A percentile compares a stretch with the other conserved stretches of the same genome.
phyloP scores from a whole-genome alignment of 2,113 vertebrate species.

The Melanotaenia duboulayi region DNA sequence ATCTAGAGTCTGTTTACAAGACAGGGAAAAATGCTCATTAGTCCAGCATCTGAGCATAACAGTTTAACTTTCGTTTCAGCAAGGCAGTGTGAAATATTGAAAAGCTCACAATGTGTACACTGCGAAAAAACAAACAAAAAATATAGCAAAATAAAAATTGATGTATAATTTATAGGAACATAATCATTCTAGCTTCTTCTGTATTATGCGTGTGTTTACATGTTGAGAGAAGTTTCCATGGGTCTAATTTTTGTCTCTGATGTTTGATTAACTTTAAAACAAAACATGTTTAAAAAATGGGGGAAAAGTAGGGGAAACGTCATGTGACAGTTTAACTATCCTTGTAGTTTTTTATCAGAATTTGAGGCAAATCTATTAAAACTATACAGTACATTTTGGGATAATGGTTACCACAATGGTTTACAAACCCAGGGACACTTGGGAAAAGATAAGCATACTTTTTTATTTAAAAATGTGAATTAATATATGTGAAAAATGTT shows the following conservation, averaged over 20 bases:
- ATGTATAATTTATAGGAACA: constrained; percentile 41
- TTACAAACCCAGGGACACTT: too few species aligned
- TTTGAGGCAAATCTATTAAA: neutral
- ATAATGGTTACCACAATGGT: too few species aligned
- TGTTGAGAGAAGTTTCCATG: constrained; percentile 7
- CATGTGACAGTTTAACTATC: neutral
- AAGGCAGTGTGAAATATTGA: constrained; percentile 42
- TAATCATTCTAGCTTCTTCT: constrained; percentile 16
- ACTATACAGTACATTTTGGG: too few species aligned
- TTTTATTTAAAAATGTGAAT: too few species aligned
- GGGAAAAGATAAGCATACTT: too few species aligned
- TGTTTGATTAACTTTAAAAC: constrained; percentile 3
- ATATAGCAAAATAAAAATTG: neutral
- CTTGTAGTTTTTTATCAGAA: neutral
- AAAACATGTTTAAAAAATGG: too few species aligned
- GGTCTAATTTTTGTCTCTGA: constrained; percentile 1
- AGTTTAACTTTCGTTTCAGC: constrained; percentile 40
- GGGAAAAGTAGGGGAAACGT: neutral
- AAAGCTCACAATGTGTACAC: constrained; percentile 3
- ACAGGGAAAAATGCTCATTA: constrained; percentile 37
- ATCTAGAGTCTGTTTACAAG: constrained; percentile 35
- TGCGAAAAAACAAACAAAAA: neutral
- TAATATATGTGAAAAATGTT: too few species aligned
- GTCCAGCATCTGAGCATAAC: constrained; percentile 44
- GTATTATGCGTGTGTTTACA: neutral